These are phyloP conservation scores for Leptosomus discolor DNA, from an alignment of 2,113 vertebrate species.

Conservation along the genomic window DNA sequence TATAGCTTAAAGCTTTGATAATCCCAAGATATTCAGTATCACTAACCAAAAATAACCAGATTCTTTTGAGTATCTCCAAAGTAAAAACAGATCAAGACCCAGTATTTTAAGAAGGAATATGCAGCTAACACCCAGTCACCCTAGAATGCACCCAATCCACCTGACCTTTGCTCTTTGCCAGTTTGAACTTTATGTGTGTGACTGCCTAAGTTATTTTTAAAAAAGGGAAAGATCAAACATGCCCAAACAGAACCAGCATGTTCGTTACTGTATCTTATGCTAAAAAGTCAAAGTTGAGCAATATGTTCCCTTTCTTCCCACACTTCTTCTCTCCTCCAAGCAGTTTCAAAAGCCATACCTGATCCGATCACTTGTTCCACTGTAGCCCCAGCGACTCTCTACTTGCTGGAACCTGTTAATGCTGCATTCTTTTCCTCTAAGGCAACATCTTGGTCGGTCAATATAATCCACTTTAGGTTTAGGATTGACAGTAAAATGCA, in stretches of 20 bases:
- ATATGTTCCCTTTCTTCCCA: neutral
- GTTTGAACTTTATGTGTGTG: neutral
- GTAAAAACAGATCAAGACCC: neutral
- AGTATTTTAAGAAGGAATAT: neutral
- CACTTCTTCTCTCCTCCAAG: neutral
- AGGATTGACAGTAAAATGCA: constrained; percentile 96
- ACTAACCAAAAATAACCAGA: neutral
- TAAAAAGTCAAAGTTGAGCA: neutral
- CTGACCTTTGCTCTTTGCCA: neutral
- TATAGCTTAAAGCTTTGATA: neutral
- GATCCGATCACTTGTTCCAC: constrained; percentile 91
- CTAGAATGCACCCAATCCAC: neutral
- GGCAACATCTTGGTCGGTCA: constrained; percentile 90
- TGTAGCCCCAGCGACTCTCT: constrained; percentile 97
- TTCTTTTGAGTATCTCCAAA: neutral
- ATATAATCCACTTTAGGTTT: constrained; percentile 93
- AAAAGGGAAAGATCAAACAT: neutral
- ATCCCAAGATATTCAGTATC: neutral
- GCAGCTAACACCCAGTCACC: neutral
- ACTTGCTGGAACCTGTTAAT: constrained; percentile 94
- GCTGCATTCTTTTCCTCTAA: constrained; percentile 91
- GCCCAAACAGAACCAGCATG: neutral
- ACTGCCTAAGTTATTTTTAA: neutral
- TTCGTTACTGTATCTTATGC: neutral
- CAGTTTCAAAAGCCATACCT: constrained; percentile 70